Evolutionary conservation across 2,888 invertebrate species (phyloP).

Genomic region (Blastobasis adustella): DNA sequence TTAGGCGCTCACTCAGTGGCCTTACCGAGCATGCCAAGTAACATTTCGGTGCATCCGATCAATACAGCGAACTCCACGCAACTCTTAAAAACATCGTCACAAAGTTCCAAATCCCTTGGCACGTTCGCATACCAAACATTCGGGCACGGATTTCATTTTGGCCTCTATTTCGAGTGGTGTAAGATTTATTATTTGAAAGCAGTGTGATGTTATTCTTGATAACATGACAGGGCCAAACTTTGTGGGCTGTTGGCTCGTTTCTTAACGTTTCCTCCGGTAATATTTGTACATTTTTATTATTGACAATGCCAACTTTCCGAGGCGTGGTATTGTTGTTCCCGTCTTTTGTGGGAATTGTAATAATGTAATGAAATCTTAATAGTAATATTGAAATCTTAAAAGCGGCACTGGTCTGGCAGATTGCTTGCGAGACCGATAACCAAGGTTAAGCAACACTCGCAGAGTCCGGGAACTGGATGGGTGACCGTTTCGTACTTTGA

Average conservation of each 20-base stretch:
- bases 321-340: too few species aligned
- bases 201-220: background rate
- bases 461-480: too few species aligned
- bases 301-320: too few species aligned
- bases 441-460: too few species aligned
- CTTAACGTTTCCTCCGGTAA: background rate
- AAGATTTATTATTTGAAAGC: background rate
- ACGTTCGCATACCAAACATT: background rate
- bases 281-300: background rate
- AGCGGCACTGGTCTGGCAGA: too few species aligned
- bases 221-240: background rate
- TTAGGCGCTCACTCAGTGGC: too few species aligned
- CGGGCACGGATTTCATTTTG: background rate
- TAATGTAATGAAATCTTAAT: too few species aligned
- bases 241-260: background rate
- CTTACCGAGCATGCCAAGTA: too few species aligned
- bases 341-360: too few species aligned
- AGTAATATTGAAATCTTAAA: too few species aligned
- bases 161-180: background rate
- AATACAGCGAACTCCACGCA: conserved; percentile 4
- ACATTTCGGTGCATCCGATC: conserved; percentile 19
- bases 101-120: conserved; percentile 20
- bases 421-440: too few species aligned
- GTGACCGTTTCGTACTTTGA: too few species aligned
- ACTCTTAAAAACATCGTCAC: conserved; percentile 12